These are phyloP conservation scores for Gila robusta DNA, from an alignment of 2,797 vertebrate genomes.

Conservation along the genomic window DNA sequence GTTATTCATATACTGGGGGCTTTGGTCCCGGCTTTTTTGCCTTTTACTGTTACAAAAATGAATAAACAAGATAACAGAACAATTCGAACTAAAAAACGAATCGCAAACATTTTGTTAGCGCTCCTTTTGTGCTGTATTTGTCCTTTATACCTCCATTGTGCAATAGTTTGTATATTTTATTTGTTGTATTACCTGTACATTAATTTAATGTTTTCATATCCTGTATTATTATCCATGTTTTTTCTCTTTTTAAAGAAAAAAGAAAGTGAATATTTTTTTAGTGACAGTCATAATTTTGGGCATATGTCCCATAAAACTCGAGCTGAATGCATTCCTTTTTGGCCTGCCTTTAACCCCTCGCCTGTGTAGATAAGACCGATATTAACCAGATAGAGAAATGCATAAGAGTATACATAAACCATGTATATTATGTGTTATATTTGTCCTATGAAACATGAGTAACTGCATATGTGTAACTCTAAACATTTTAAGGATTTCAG, in stretches of 20 bases:
- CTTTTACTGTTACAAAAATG: not conserved
- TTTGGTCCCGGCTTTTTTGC: slow-evolving; percentile 3
- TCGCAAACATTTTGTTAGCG: slow-evolving; percentile 27
- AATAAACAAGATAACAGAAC: not conserved
- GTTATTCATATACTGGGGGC: not conserved
- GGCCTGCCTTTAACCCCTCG: slow-evolving; percentile 62
- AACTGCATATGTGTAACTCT: slow-evolving; percentile 68
- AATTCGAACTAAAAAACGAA: not conserved
- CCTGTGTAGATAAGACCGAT: slow-evolving; percentile 62
- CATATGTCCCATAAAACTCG: slow-evolving; percentile 45
- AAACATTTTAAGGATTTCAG: slow-evolving; percentile 68
- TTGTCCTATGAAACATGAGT: slow-evolving; percentile 77
- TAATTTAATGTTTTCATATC: slow-evolving; percentile 60
- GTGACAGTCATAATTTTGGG: slow-evolving; percentile 47
- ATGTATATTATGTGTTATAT: slow-evolving; percentile 78
- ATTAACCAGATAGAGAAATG: slow-evolving; percentile 73
- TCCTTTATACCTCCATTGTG: slow-evolving; percentile 75
- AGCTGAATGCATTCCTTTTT: slow-evolving; percentile 57
- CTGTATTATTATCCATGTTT: slow-evolving; percentile 59
- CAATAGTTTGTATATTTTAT: slow-evolving; percentile 78
- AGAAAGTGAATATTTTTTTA: slow-evolving; percentile 69
- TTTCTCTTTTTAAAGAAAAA: slow-evolving; percentile 55
- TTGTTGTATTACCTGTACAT: slow-evolving; percentile 69
- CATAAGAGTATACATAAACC: slow-evolving; percentile 74
- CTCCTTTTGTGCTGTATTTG: slow-evolving; percentile 65